Evolutionary conservation across 2,888 invertebrate genomes (phyloP).

Genomic region (Calameuta idolon): DNA sequence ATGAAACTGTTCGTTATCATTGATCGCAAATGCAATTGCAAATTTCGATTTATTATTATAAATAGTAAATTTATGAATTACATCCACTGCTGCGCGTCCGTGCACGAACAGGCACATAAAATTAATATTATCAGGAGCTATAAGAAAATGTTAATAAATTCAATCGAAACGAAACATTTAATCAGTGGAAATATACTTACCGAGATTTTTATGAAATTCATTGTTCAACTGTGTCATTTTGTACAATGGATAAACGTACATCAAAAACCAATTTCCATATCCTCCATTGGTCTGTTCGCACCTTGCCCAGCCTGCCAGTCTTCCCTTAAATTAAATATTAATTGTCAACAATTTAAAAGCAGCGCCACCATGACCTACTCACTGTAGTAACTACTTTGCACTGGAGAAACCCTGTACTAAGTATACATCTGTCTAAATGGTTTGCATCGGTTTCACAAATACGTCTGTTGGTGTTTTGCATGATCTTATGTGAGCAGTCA

Average conservation of each 20-base stretch:
- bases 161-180: background rate
- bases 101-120: background rate
- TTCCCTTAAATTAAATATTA: background rate
- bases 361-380: background rate
- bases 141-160: background rate
- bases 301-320: background rate
- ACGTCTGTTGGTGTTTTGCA: background rate
- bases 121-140: background rate
- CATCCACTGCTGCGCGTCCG: background rate
- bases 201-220: background rate
- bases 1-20: no score
- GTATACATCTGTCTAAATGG: background rate
- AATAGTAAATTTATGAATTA: background rate
- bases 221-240: background rate
- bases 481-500: background rate
- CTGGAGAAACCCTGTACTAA: background rate
- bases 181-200: background rate
- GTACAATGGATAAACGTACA: background rate
- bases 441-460: background rate
- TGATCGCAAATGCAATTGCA: background rate
- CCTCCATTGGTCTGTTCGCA: background rate
- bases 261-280: background rate
- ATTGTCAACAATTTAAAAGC: background rate
- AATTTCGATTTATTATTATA: background rate
- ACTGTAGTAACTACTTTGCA: background rate